These are phyloP conservation scores for Cheilosia grossa DNA, from an alignment of 2,888 invertebrate genomes.

Conservation along the genomic window DNA sequence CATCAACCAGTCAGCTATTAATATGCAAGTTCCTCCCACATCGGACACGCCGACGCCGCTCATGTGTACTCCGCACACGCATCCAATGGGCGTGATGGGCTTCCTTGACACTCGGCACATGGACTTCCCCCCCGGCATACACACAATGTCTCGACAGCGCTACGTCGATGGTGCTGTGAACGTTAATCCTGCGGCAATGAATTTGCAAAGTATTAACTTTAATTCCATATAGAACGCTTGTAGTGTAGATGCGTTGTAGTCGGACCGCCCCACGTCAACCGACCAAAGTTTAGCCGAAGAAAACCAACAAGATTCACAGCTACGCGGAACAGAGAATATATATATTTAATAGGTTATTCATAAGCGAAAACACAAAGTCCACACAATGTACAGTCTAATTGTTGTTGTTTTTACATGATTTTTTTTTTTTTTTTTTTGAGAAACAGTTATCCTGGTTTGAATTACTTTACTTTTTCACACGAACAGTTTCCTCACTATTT, in stretches of 20 bases:
- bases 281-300: constrained; percentile 38
- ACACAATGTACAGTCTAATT: constrained; percentile 72
- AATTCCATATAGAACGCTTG: constrained; percentile 88
- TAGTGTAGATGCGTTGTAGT: constrained; percentile 47
- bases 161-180: constrained; percentile 83
- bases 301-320: constrained; percentile 42
- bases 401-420: constrained; percentile 48
- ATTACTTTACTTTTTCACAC: constrained; percentile 1
- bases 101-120: constrained; percentile 89
- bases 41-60: constrained; percentile 84
- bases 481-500: constrained; percentile 16
- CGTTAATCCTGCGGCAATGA: constrained; percentile 86
- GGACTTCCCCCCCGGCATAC: constrained; percentile 86
- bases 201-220: constrained; percentile 90
- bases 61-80: constrained; percentile 86
- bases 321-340: constrained; percentile 50
- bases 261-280: constrained; percentile 13
- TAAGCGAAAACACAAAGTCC: constrained; percentile 68
- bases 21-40: constrained; percentile 83
- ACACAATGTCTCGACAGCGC: constrained; percentile 85
- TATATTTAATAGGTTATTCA: constrained; percentile 54
- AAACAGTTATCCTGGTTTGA: constrained; percentile 27
- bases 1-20: constrained; percentile 81
- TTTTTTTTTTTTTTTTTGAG: constrained; percentile 24
- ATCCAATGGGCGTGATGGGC: constrained; percentile 87